These are phyloP conservation scores for Venturia canescens DNA, from an alignment of 1,140 invertebrate genomes.

Conservation along the genomic window DNA sequence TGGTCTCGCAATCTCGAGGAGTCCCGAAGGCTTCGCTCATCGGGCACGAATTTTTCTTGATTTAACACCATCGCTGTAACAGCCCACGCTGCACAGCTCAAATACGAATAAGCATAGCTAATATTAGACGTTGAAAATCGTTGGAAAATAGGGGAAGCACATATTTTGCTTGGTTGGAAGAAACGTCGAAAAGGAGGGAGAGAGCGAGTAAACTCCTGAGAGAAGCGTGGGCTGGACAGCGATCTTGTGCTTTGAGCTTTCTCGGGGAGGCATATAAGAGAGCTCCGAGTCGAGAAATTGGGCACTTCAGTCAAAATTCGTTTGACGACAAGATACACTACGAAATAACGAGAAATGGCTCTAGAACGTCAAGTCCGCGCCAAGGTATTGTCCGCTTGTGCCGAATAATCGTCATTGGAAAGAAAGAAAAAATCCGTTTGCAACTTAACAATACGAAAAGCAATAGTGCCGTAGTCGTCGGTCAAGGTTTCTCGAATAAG, in stretches of 20 bases:
- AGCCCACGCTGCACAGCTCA: background rate
- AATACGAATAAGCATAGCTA: slow-evolving; percentile 46
- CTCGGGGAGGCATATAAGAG: slow-evolving; percentile 67
- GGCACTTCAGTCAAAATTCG: slow-evolving; percentile 71
- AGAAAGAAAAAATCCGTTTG: slow-evolving; percentile 24
- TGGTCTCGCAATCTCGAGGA: slow-evolving; percentile 27
- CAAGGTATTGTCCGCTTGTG: slow-evolving; percentile 78
- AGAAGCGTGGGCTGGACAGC: slow-evolving; percentile 65
- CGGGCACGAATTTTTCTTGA: background rate
- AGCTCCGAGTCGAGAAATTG: slow-evolving; percentile 53
- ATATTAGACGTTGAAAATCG: slow-evolving; percentile 53
- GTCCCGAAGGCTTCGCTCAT: slow-evolving; percentile 10
- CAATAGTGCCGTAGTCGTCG: background rate
- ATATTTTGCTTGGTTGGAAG: slow-evolving; percentile 62
- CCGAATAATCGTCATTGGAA: slow-evolving; percentile 54
- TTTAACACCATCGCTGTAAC: slow-evolving; percentile 35
- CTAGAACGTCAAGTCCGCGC: slow-evolving; percentile 88
- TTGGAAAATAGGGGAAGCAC: slow-evolving; percentile 43
- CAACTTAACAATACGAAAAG: background rate
- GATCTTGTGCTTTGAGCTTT: slow-evolving; percentile 56
- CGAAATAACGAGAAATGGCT: slow-evolving; percentile 80
- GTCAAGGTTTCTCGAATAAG: background rate
- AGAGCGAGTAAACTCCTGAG: slow-evolving; percentile 47
- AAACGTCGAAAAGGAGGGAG: background rate
- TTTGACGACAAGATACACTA: slow-evolving; percentile 39